These are phyloP conservation scores for Sciurus vulgaris DNA, from an alignment of 2,797 vertebrate species.

Conservation along the genomic window DNA sequence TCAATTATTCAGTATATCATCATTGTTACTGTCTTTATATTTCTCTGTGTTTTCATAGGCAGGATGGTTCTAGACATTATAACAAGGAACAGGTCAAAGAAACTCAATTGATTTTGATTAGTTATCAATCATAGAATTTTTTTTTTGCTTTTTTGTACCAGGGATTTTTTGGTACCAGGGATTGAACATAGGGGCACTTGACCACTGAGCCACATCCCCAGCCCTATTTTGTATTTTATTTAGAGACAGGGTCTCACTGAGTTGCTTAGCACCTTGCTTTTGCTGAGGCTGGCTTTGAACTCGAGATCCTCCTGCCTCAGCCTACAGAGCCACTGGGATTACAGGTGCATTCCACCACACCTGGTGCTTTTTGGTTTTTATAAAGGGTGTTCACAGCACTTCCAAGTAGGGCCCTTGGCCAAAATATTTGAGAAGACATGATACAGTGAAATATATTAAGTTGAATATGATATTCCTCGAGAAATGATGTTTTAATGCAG, in stretches of 20 bases:
- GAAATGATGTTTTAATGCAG: not conserved
- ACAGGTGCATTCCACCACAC: no score
- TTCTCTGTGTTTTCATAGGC: constrained; percentile 42
- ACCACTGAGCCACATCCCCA: no score
- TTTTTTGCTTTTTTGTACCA: no score
- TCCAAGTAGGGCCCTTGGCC: not conserved
- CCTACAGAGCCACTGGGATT: no score
- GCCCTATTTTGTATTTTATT: no score
- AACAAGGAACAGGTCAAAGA: not conserved
- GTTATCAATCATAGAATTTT: not conserved
- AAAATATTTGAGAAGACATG: constrained; percentile 39
- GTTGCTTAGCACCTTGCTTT: no score
- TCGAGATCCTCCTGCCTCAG: no score
- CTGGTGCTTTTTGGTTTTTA: not conserved
- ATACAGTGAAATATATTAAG: constrained; percentile 42
- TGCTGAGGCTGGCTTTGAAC: no score
- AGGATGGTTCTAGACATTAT: constrained; percentile 19
- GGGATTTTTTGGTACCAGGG: no score
- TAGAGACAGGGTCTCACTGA: no score
- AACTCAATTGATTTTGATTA: constrained; percentile 44
- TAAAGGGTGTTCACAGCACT: not conserved
- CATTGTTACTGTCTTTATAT: constrained; percentile 2
- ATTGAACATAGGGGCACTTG: no score
- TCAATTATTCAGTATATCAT: constrained; percentile 22
- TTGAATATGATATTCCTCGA: not conserved